Evolutionary conservation across 2,888 invertebrate species (phyloP).

Genomic region (Platynereis dumerilii): DNA sequence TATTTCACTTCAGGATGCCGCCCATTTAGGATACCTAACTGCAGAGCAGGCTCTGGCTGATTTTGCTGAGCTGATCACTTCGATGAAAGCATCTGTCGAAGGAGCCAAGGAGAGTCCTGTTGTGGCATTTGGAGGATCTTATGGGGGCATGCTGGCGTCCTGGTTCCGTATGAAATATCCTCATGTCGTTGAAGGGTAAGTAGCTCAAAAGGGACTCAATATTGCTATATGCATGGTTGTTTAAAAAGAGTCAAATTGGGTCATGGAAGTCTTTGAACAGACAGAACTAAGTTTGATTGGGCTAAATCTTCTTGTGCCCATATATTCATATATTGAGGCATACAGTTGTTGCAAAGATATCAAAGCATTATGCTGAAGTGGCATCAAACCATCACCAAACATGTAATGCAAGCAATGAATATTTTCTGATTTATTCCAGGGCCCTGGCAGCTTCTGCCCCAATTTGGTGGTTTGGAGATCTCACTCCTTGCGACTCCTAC

Average conservation of each 20-base stretch:
- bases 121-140: constrained; percentile 86
- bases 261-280: no score
- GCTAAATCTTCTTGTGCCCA: no score
- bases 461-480: constrained; percentile 81
- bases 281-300: no score
- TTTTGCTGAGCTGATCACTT: constrained; percentile 79
- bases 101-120: constrained; percentile 73
- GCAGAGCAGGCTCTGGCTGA: constrained; percentile 93
- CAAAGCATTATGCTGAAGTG: no score
- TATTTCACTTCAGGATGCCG: constrained; percentile 50
- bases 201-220: no score
- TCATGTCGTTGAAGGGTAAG: constrained; percentile 77
- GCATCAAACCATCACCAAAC: no score
- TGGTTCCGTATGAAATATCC: constrained; percentile 98
- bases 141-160: constrained; percentile 96
- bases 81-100: constrained; percentile 68
- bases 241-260: no score
- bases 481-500: constrained; percentile 81
- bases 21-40: constrained; percentile 73
- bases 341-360: no score
- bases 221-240: no score
- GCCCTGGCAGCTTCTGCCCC: constrained; percentile 94
- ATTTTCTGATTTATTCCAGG: constrained; percentile 64
- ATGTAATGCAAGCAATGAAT: no score
- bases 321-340: no score